A percentile compares a stretch with the other conserved stretches of the same genome.
Conservation (phyloP, 2,797 vertebrate species). For the Simalia tracyae region DNA sequence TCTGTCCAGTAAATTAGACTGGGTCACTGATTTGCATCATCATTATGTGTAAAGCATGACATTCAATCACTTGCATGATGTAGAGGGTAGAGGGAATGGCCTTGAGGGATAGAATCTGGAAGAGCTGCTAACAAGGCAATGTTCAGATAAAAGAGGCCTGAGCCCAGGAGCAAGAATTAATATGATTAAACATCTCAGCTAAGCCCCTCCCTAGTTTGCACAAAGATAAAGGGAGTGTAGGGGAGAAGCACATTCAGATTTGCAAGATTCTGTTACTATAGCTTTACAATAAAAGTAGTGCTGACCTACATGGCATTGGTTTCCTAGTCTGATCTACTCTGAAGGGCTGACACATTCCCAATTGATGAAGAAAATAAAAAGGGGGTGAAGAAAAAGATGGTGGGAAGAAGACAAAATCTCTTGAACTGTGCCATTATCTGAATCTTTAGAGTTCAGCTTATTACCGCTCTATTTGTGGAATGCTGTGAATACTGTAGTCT, state of each 20-base stretch:
- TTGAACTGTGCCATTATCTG: background rate
- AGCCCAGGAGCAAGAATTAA: background rate
- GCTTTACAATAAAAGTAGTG: background rate
- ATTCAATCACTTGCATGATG: background rate
- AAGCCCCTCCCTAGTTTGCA: background rate
- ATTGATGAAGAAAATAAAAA: background rate
- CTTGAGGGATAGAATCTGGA: background rate
- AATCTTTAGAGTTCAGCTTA: constrained; percentile 1
- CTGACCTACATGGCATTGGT: background rate
- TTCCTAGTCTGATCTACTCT: background rate
- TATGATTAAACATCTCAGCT: background rate
- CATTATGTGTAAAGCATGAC: background rate
- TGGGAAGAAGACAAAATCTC: background rate
- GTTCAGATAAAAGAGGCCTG: background rate
- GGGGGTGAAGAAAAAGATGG: background rate
- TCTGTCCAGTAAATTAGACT: background rate
- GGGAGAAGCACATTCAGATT: background rate
- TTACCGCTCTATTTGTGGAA: background rate
- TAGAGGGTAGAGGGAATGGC: background rate
- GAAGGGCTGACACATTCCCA: background rate
- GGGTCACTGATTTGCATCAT: background rate
- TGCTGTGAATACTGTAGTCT: background rate
- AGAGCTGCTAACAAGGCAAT: background rate
- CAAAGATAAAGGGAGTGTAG: background rate
- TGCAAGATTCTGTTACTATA: background rate